Base-by-base conservation (phyloP, 64 coral and sea anemone genomes). In the Porites lutea region DNA sequence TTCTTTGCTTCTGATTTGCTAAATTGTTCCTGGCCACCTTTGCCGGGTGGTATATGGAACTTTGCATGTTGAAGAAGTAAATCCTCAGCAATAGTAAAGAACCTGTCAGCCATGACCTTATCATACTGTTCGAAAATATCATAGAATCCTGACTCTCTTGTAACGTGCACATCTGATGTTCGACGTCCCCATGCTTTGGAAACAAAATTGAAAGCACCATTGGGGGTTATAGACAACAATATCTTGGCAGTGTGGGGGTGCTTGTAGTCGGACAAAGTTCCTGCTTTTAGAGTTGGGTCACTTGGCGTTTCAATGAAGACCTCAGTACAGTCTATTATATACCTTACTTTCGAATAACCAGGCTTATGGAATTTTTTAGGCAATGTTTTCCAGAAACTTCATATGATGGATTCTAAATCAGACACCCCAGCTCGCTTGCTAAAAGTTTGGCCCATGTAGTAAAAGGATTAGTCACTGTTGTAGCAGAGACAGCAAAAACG, bases 221-320 rank as follows among this genome's bases (percentile, higher is more conserved):
- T 83, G 10, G 90, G 79, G 22, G 90, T 83, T 3, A 92, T 72
- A 83, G 90, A 92, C 55, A 84, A n/a, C 48, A 77, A 43, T 16
- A 92, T 51, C 53, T 84, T 92, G 9, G 65, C 79, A 22, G 90
- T 92, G n/a, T 85, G 37, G 18, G 83, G 90, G 52, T 92, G 90
- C 49, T 92, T 92, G n/a, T 92, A 92, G 62, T 84, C 90, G 47
- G 79, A 92, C 90, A 79, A 92, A 12, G 90, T 92, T 37, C 79
- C 63, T 8, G 70, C 19, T 71, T 6, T n/a, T 16, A 71, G 16
- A 6, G 8, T 2, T n/a, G 68, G 68, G 13, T 71, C 68, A 14
- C 68, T 71, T n/a, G 68, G 68, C 16, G 68, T 71, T 14, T 71
- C 68, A 14, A 37, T 71, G 13, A 71, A 71, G 6, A 71, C 6